Evolutionary conservation across 2,797 vertebrate species (phyloP).

Genomic region (Malurus splendens): DNA sequence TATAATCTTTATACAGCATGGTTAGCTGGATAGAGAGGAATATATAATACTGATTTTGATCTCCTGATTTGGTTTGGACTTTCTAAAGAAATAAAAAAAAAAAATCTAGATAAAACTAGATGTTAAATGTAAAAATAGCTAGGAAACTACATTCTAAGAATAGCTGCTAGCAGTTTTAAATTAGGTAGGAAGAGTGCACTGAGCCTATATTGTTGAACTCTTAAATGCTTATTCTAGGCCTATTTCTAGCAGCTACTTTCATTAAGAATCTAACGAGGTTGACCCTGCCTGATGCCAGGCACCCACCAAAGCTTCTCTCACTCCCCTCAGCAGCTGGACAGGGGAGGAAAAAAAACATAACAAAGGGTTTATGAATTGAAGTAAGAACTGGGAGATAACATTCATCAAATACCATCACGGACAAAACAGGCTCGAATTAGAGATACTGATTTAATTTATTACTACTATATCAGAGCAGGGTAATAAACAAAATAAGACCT

Average conservation of each 20-base stretch:
- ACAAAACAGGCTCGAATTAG: not conserved
- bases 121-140: not conserved
- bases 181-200: not conserved
- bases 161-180: not conserved
- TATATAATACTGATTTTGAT: not conserved
- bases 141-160: not conserved
- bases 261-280: not conserved
- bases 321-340: not conserved
- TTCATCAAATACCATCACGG: rapidly evolving
- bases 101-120: rapidly evolving
- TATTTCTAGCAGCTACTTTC: not conserved
- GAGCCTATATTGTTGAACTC: not conserved
- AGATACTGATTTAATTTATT: not conserved
- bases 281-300: not conserved
- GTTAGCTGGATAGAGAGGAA: not conserved
- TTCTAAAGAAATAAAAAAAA: not conserved
- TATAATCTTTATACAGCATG: not conserved
- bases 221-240: not conserved
- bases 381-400: not conserved
- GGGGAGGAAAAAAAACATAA: not conserved
- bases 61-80: not conserved
- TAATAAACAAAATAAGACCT: not conserved
- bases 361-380: rapidly evolving
- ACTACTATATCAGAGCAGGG: not conserved
- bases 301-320: not conserved